A percentile compares a stretch with the other conserved stretches of the same genome.
These are phyloP conservation scores for Pipistrellus pygmaeus DNA, from an alignment of 2,797 vertebrate species.

Conservation along the genomic window DNA sequence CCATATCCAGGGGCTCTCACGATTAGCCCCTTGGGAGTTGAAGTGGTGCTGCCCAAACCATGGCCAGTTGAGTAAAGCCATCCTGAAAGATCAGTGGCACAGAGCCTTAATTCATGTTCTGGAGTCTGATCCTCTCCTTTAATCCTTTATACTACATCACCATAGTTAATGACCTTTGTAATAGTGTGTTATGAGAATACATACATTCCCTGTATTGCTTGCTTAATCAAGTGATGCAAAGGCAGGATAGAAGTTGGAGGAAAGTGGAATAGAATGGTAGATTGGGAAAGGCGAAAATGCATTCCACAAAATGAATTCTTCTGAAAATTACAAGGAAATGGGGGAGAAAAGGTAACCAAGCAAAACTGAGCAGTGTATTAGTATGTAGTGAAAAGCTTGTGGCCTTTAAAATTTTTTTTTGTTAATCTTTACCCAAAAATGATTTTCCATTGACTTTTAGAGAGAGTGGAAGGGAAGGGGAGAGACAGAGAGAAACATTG, in stretches of 20 bases:
- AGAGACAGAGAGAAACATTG: too few relatives aligned
- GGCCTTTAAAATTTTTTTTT: not conserved
- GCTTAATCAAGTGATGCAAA: not conserved
- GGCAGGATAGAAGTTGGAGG: not conserved
- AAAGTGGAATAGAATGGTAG: constrained; percentile 8
- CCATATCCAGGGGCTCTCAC: not conserved
- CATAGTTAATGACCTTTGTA: not conserved
- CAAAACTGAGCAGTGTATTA: not conserved
- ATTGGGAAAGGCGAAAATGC: constrained; percentile 13
- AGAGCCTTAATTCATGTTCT: constrained; percentile 41
- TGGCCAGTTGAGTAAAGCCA: not conserved
- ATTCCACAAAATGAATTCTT: constrained; percentile 13
- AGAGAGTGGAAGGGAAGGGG: too few relatives aligned
- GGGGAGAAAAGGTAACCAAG: not conserved
- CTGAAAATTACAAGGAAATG: constrained; percentile 19
- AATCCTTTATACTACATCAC: not conserved
- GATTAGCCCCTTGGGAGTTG: not conserved
- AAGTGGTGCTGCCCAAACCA: not conserved
- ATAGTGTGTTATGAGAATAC: not conserved
- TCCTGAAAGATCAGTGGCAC: not conserved
- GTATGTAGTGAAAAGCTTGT: not conserved
- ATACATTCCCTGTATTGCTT: not conserved
- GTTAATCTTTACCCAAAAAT: too few relatives aligned
- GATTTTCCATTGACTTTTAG: too few relatives aligned
- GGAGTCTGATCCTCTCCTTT: not conserved